Evolutionary conservation across 2,888 invertebrate genomes (phyloP).

Genomic region (Pegoplata infirma): DNA sequence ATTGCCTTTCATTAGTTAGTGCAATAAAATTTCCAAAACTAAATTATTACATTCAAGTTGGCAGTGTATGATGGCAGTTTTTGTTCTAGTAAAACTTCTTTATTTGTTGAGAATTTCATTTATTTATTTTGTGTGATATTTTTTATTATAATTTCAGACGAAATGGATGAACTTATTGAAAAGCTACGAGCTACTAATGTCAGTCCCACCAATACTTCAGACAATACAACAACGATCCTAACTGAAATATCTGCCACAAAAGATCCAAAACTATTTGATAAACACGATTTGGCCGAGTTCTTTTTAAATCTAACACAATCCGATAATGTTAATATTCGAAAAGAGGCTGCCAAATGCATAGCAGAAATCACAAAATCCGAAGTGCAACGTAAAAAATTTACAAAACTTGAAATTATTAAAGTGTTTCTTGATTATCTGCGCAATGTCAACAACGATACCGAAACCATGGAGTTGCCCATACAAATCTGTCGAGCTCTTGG

Average conservation of each 20-base stretch:
- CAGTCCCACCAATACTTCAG: slow-evolving; percentile 64
- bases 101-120: neutral
- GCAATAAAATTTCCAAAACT: no score
- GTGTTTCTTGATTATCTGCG: slow-evolving; percentile 81
- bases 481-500: slow-evolving; percentile 91
- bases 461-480: slow-evolving; percentile 80
- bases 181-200: slow-evolving; percentile 74
- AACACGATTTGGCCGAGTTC: slow-evolving; percentile 75
- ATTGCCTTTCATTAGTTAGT: no score
- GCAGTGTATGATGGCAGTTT: no score
- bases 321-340: slow-evolving; percentile 79
- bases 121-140: neutral
- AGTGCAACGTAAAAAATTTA: slow-evolving; percentile 85
- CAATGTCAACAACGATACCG: slow-evolving; percentile 67
- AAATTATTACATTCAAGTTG: no score
- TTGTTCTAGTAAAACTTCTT: no score
- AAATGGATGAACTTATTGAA: slow-evolving; percentile 77
- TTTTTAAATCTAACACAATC: slow-evolving; percentile 74
- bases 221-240: slow-evolving; percentile 70
- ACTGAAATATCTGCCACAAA: slow-evolving; percentile 75
- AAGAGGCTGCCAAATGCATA: slow-evolving; percentile 83
- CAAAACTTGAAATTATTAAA: slow-evolving; percentile 81
- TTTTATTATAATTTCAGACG: slow-evolving; percentile 67
- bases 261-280: slow-evolving; percentile 76
- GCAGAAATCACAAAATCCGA: slow-evolving; percentile 91